phyloP scores from a whole-genome alignment of 2,797 vertebrate genomes.

The Passerculus sandwichensis region DNA sequence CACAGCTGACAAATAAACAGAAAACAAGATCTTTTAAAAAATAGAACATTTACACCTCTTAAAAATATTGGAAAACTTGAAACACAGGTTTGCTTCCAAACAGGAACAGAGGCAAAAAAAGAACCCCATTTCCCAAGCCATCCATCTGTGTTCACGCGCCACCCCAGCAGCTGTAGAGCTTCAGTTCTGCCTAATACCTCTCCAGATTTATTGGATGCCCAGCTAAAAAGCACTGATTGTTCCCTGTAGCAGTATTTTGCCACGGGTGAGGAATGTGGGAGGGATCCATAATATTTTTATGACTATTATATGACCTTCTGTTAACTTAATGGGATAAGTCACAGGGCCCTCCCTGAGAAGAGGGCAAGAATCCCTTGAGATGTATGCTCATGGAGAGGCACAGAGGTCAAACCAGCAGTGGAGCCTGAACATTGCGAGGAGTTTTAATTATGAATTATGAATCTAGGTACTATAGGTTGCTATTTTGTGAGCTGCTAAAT shows the following conservation, averaged over 20 bases:
- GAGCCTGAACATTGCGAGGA: neutral
- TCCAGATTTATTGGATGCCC: slow-evolving; percentile 43
- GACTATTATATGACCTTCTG: slow-evolving; percentile 43
- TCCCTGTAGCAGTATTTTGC: slow-evolving; percentile 7
- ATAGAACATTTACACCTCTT: neutral
- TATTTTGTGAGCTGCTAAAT: slow-evolving; percentile 34
- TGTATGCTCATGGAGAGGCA: neutral
- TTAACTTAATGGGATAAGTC: slow-evolving; percentile 34
- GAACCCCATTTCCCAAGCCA: neutral
- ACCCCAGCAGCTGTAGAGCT: slow-evolving; percentile 37
- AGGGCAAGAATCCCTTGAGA: slow-evolving; percentile 11
- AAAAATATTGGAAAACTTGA: neutral
- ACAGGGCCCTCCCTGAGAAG: neutral
- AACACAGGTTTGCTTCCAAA: neutral
- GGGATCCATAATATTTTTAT: slow-evolving; percentile 53
- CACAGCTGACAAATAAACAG: neutral
- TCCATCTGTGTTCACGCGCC: neutral
- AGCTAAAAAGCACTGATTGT: slow-evolving; percentile 34
- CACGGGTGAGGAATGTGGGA: slow-evolving; percentile 55
- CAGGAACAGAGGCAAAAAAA: neutral
- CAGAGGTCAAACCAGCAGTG: slow-evolving; percentile 6
- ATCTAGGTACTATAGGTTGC: neutral
- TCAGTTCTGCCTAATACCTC: slow-evolving; percentile 49
- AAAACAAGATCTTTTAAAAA: neutral
- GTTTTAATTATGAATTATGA: slow-evolving; percentile 50